Evolutionary conservation across 2,797 vertebrate species (phyloP).

Genomic region (Periparus ater): DNA sequence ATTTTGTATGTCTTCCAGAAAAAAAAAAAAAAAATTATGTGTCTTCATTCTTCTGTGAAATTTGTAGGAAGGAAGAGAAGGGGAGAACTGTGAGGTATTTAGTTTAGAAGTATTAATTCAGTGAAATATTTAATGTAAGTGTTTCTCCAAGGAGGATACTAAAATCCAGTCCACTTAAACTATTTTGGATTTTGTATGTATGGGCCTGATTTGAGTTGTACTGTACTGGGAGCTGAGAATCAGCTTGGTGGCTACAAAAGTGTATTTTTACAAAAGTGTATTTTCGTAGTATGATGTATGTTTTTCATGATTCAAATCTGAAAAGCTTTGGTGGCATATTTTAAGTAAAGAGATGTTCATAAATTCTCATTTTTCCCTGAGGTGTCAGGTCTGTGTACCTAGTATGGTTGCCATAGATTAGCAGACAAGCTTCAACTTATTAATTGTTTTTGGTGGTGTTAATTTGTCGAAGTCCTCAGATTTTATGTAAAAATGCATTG

Average conservation of each 20-base stretch:
- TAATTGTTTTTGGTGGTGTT: not conserved
- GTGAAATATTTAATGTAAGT: not conserved
- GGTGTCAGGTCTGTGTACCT: not conserved
- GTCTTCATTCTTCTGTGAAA: not conserved
- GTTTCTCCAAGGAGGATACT: not conserved
- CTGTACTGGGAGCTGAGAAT: not conserved
- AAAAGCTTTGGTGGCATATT: not conserved
- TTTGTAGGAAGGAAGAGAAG: not conserved
- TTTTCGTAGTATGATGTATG: too few relatives aligned
- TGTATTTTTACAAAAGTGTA: too few relatives aligned
- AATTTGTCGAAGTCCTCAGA: not conserved
- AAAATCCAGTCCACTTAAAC: not conserved
- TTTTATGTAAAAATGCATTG: not conserved
- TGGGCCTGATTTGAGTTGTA: not conserved
- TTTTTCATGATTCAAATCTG: not conserved
- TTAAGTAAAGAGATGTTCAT: not conserved
- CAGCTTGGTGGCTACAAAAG: not conserved
- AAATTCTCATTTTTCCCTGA: not conserved
- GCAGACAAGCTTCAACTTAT: not conserved
- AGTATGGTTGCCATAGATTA: not conserved
- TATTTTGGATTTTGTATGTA: not conserved
- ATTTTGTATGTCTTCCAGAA: not conserved
- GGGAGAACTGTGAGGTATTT: not conserved
- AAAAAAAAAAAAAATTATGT: not conserved
- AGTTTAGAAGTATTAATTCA: not conserved